Base-by-base conservation (phyloP, 2,797 vertebrate species). In the Vultur gryphus region DNA sequence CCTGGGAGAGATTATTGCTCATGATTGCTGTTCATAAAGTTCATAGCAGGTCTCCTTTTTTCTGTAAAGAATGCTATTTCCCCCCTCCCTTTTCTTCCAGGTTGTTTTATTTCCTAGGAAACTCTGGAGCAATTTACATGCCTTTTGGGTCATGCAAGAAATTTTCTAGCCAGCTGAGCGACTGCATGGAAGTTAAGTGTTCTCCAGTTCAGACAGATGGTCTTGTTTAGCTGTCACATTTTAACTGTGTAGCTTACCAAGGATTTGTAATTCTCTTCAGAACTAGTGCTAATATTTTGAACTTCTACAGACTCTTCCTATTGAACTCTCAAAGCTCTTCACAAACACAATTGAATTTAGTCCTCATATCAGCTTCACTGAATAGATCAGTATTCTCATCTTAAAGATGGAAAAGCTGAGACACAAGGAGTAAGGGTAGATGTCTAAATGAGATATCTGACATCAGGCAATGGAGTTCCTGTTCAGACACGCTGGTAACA, bases 121-220 rank as follows among this genome's bases (percentile, higher is more conserved):
- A 91, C 79, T 96, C 86, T 90, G 43, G 43, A 94, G 66, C 51
- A 78, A 83, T 95, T 95, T 89, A 71, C 52, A 51, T 91, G 65
- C 57, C 49, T 94, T 91, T 94, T 84, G 59, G 72, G 80, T 90
- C 75, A 86, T 72, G 77, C 62, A 69, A 84, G 65, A 89, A 51
- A 66, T 61, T 86, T 62, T 94, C 52, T 61, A 73, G 65, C 35
- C 41, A 82, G 69, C 51, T 57, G 94, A 88, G 54, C 6, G 39
- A 72, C 69, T 64, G 75, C 64, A 46, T 88, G 49, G 62, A 95
- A 91, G 91, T 83, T 83, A 49, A 1, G 0, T 31, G n/a, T 83
- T 67, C 81, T 93, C 48, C 28, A 19, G 35, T 87, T 71, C 31
- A 33, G 49, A 59, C 26, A 77, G 84, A 79, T 93, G 73, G n/a